These are phyloP conservation scores for Heteractis magnifica DNA, from an alignment of 92 coral and sea anemone genomes.

Conservation along the genomic window DNA sequence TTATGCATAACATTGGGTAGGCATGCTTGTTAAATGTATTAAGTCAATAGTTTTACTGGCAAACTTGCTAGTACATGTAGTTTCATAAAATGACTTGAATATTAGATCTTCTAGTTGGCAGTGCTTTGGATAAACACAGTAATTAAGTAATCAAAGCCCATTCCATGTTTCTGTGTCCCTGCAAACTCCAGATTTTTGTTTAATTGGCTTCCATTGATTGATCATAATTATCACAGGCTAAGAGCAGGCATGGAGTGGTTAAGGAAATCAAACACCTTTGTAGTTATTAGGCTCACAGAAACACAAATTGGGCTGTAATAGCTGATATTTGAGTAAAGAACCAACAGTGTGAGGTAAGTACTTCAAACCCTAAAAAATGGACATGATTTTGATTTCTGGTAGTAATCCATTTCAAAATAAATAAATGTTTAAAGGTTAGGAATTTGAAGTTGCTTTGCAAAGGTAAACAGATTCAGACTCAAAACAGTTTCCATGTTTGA, in stretches of 20 bases:
- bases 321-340: neutral
- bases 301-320: neutral
- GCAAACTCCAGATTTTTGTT: too few species aligned
- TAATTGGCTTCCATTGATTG: too few species aligned
- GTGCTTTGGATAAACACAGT: neutral
- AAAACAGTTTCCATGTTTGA: neutral
- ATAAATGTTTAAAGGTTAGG: neutral
- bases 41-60: neutral
- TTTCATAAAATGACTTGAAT: neutral
- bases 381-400: too few species aligned
- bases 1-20: neutral
- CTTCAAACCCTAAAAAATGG: too few species aligned
- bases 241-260: too few species aligned
- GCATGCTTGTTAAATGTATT: neutral
- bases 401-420: neutral
- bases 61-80: neutral
- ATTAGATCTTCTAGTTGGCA: neutral
- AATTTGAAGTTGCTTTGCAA: neutral
- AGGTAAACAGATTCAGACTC: neutral
- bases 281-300: too few species aligned
- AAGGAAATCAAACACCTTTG: too few species aligned
- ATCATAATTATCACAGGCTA: too few species aligned
- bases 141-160: neutral
- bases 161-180: too few species aligned
- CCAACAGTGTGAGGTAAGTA: too few species aligned